Conservation (phyloP, 2,888 invertebrate genomes). For the Aelia acuminata region DNA sequence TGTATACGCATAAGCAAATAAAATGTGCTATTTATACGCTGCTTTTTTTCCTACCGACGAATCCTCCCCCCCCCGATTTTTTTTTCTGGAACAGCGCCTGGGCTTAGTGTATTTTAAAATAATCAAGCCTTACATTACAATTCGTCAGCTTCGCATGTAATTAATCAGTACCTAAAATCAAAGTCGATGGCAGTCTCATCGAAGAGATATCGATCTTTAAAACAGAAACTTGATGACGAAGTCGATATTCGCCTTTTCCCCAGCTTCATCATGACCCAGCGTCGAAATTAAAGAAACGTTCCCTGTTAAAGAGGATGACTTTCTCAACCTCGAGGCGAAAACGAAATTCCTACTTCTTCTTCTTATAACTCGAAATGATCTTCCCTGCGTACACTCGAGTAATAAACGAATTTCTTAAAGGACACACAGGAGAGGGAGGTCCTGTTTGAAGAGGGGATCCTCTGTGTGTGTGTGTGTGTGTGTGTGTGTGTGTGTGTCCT, state of each 20-base stretch:
- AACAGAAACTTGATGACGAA: constrained; percentile 34
- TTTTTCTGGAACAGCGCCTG: too few relatives aligned
- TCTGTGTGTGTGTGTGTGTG: too few relatives aligned
- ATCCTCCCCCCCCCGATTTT: too few relatives aligned
- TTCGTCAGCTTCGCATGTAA: not conserved
- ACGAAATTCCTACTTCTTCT: constrained; percentile 7
- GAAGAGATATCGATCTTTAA: constrained; percentile 3
- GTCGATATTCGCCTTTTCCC: constrained; percentile 26
- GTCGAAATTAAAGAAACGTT: constrained; percentile 38
- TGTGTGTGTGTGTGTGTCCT: too few relatives aligned
- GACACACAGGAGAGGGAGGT: not conserved
- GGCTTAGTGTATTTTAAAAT: too few relatives aligned
- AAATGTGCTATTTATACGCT: too few relatives aligned
- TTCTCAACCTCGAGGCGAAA: constrained; percentile 30
- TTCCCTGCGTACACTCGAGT: not conserved
- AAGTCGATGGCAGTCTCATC: not conserved
- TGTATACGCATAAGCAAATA: too few relatives aligned
- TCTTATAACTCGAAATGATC: not conserved
- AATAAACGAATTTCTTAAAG: not conserved
- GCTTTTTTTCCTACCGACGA: too few relatives aligned
- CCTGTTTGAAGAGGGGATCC: not conserved
- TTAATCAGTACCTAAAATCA: not conserved
- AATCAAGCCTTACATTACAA: too few relatives aligned
- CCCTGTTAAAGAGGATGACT: constrained; percentile 40
- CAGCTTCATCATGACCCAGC: constrained; percentile 26